Evolutionary conservation across 2,113 vertebrate genomes (phyloP).

Genomic region (Mus pahari): DNA sequence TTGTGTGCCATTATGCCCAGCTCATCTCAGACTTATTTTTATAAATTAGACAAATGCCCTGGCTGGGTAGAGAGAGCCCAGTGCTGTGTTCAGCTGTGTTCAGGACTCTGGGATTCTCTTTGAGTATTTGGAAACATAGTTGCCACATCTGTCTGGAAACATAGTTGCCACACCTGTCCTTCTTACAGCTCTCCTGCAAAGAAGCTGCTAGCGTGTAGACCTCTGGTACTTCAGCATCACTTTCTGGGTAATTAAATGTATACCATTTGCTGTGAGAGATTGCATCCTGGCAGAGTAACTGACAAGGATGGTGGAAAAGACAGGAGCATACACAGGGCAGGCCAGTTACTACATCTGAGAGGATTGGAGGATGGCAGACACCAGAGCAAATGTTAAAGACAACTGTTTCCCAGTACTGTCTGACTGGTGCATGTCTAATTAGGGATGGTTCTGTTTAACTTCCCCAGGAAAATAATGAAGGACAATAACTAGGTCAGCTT

Average conservation of each 20-base stretch:
- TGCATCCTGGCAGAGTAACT: background rate
- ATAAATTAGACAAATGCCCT: background rate
- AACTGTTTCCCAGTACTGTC: background rate
- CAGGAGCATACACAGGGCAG: background rate
- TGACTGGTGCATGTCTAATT: constrained; percentile 58
- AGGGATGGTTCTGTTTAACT: constrained; percentile 59
- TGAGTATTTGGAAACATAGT: accelerated
- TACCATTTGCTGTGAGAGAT: constrained; percentile 39
- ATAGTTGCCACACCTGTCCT: accelerated
- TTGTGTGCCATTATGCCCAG: background rate
- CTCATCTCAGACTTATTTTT: background rate
- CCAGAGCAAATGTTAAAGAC: constrained; percentile 38
- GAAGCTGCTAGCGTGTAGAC: background rate
- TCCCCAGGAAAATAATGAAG: constrained; percentile 42
- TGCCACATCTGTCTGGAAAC: accelerated
- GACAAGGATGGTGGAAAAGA: constrained; percentile 51
- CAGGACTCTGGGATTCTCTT: accelerated
- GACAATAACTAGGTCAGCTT: constrained; percentile 18
- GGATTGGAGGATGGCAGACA: background rate
- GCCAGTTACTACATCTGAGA: background rate
- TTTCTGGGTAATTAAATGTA: constrained; percentile 56
- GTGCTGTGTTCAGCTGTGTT: accelerated
- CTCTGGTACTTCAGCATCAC: background rate
- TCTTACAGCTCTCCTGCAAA: accelerated
- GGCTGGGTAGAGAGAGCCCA: accelerated